phyloP scores from a whole-genome alignment of 2,797 vertebrate species.

The Petrocephalus sullivani region DNA sequence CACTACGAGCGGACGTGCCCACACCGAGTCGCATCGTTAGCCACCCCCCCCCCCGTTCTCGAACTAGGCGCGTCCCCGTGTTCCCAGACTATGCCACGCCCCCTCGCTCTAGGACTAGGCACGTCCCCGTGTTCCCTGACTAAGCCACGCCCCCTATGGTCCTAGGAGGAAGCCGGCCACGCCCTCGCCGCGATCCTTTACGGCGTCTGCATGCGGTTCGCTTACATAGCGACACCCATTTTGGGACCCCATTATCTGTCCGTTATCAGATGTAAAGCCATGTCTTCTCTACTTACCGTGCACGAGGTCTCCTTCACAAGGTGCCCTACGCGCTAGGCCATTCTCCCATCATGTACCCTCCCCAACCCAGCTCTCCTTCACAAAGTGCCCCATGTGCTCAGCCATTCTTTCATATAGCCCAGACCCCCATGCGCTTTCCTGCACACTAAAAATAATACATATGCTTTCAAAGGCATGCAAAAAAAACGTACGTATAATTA shows the following conservation, averaged over 20 bases:
- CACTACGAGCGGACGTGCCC: background rate
- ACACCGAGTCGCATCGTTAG: background rate
- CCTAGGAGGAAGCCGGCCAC: background rate
- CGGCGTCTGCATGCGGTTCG: background rate
- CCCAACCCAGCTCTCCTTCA: background rate
- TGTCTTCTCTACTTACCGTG: background rate
- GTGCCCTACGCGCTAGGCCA: background rate
- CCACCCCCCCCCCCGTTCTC: background rate
- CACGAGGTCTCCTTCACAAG: background rate
- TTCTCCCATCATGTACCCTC: background rate
- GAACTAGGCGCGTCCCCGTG: background rate
- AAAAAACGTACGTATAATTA: background rate
- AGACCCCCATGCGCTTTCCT: background rate
- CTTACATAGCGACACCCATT: background rate
- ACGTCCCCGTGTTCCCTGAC: background rate
- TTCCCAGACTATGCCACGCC: background rate
- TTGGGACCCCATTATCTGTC: slow-evolving; percentile 20
- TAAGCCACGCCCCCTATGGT: background rate
- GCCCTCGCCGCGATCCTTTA: background rate
- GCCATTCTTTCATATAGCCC: background rate
- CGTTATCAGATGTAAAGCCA: background rate
- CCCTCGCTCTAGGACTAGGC: background rate
- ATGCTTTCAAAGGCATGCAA: background rate
- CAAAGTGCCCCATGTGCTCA: background rate
- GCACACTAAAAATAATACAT: background rate